A percentile compares a stretch with the other conserved stretches of the same genome.
phyloP scores from a whole-genome alignment of 2,888 invertebrate species.

The Macrosiphum euphorbiae region DNA sequence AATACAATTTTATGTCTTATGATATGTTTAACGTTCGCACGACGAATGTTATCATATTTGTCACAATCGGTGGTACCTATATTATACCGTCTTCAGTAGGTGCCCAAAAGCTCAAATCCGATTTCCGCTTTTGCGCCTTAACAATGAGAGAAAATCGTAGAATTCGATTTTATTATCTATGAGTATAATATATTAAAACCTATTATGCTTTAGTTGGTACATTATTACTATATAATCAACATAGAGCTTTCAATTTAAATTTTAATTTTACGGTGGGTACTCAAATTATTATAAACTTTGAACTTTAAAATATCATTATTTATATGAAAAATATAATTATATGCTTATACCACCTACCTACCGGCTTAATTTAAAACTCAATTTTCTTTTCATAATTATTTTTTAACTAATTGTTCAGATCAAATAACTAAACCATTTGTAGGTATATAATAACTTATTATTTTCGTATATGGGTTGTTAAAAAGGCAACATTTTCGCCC shows the following conservation, averaged over 20 bases:
- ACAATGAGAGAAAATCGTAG: not conserved
- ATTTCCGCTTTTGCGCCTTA: not conserved
- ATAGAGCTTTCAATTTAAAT: not conserved
- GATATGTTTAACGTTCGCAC: not conserved
- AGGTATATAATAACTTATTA: too few species aligned
- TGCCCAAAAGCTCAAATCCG: not conserved
- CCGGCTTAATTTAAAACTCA: too few species aligned
- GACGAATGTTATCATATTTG: not conserved
- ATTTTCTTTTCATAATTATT: too few species aligned
- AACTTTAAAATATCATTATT: too few species aligned
- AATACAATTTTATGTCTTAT: not conserved
- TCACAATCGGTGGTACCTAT: not conserved
- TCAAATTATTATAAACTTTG: too few species aligned
- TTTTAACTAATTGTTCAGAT: too few species aligned
- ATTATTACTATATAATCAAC: not conserved
- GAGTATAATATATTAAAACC: not conserved
- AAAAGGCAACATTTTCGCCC: too few species aligned
- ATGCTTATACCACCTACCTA: too few species aligned
- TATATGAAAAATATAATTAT: too few species aligned
- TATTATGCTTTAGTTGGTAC: not conserved
- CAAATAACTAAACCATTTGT: too few species aligned
- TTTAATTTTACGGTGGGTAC: not conserved
- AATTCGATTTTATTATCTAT: not conserved
- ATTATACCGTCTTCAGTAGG: not conserved
- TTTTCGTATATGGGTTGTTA: too few species aligned